Conservation (phyloP, 2,797 vertebrate genomes). For the Caiman crocodilus region DNA sequence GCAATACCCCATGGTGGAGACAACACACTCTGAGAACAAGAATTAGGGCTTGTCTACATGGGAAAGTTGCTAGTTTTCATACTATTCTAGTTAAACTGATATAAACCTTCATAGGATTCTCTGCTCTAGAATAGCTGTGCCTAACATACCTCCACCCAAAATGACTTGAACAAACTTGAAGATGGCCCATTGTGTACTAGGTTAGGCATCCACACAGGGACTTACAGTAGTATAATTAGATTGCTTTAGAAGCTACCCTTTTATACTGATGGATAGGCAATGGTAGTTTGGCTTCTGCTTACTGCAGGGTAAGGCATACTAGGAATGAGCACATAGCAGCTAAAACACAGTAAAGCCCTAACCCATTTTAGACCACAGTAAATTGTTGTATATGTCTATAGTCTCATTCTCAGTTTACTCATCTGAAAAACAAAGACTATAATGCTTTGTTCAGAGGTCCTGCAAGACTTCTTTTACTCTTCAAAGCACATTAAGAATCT, state of each 20-base stretch:
- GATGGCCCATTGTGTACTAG: neutral
- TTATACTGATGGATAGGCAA: too few relatives aligned
- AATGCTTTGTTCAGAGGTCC: neutral
- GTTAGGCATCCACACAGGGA: neutral
- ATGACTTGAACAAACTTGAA: neutral
- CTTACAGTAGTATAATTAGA: constrained; percentile 21
- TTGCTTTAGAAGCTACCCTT: neutral
- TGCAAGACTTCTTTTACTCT: neutral
- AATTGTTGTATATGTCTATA: too few relatives aligned
- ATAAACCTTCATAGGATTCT: neutral
- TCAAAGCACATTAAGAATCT: neutral
- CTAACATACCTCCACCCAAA: neutral
- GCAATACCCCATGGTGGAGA: neutral
- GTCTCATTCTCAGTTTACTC: neutral
- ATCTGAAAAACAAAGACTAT: neutral
- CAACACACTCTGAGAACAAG: neutral
- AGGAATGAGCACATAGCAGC: too few relatives aligned
- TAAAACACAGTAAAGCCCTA: too few relatives aligned
- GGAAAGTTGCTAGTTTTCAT: neutral
- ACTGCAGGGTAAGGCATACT: too few relatives aligned
- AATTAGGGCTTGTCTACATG: neutral
- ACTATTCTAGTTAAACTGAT: accelerated
- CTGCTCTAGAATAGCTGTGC: neutral
- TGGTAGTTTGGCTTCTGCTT: too few relatives aligned
- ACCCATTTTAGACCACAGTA: too few relatives aligned